Conservation (phyloP, 23 tunicate genomes). For the Diplosoma virens region DNA sequence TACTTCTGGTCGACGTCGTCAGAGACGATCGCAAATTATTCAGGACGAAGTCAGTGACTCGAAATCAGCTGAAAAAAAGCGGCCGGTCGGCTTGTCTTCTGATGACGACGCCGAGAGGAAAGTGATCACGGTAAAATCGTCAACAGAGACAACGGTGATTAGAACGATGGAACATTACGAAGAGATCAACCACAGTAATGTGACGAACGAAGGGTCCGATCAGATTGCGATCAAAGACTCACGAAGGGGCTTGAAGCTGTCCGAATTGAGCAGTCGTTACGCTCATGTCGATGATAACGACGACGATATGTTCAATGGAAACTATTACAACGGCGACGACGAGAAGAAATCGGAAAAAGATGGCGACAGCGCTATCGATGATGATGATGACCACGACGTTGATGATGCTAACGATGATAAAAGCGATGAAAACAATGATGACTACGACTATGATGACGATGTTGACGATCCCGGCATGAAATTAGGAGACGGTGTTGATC, state of each 20-base stretch:
- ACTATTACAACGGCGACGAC: neutral
- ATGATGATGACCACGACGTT: neutral
- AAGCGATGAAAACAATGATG: neutral
- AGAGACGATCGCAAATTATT: neutral
- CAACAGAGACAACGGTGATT: no score
- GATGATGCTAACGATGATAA: neutral
- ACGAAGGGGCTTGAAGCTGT: neutral
- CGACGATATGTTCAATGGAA: neutral
- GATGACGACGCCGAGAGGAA: neutral
- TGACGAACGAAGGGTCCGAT: no score
- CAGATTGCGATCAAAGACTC: neutral
- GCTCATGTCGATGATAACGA: neutral
- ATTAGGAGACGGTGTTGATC: neutral
- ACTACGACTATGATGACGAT: slow-evolving; percentile 1
- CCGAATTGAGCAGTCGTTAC: slow-evolving; percentile 19
- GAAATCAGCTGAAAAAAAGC: neutral
- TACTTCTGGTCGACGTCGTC: neutral
- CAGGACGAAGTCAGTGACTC: neutral
- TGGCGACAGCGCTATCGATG: no score
- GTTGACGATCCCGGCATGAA: slow-evolving; percentile 1
- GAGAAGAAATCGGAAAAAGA: neutral
- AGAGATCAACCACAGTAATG: no score
- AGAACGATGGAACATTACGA: no score
- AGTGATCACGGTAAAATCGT: neutral
- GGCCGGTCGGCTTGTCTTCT: neutral